Evolutionary conservation across 2,113 vertebrate genomes (phyloP), one percentile per base, ranked within the genome.

Genomic region (Stigmatopora argus): DNA sequence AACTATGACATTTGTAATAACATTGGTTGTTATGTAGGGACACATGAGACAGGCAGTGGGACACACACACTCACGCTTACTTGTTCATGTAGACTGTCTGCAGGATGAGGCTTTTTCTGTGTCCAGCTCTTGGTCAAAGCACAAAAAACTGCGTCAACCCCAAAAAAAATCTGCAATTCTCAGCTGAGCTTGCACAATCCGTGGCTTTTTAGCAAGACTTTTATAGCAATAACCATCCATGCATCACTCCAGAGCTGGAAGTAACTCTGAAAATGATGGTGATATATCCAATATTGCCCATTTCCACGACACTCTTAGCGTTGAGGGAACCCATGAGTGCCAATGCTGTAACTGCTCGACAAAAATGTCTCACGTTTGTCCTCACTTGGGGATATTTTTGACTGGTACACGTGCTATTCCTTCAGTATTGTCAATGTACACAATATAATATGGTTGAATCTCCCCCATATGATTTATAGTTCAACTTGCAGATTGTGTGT

Each of bases 91-190:
- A 79, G 83, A 83, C 68, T 57, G 62, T 64, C 55, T 68, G 65
- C 63, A 67, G 72, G 78, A 70, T 82, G 66, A 70, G 64, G 70
- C 66, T 66, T 64, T 75, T 56, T 65, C 64, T 66, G 66, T 74
- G 44, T 74, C 67, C 68, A 55, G 83, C 70, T 81, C 79, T 71
- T 53, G 66, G 70, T 81, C 71, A 56, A 56, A 31, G 13, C 23
- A 31, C 23, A 15, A 56, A 51, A 73, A 89, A 73, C 78, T 68
- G 85, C 89, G 88, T 87, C 73, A 74, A 83, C 88, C 89, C 91
- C 92, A 84, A 69, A 58, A 51, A 65, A 91, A 92, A 93, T 89
- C 84, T 83, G 90, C 90, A 92, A 92, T 90, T 92, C 89, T 92
- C 92, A 89, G 79, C 88, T 84, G 91, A 86, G 91, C 89, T 90